Evolutionary conservation across 2,888 invertebrate species (phyloP), one percentile per base, ranked within the genome.

Genomic region (Pammene aurita): DNA sequence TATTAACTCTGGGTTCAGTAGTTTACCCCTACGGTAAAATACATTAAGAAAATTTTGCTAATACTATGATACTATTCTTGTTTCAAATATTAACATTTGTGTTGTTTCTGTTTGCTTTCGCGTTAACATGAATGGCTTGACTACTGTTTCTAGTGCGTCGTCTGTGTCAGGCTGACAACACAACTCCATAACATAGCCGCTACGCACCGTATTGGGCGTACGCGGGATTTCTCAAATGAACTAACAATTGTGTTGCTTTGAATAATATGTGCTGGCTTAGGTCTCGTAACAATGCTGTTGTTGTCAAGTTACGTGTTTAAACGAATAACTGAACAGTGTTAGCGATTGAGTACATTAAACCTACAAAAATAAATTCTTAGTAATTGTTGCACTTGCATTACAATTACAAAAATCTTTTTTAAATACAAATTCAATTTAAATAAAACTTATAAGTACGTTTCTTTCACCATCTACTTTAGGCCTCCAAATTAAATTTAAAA

Each of bases 151-250:
- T 38, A 58, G 7, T 7, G 5, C 14, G 38, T 64, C 26, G 7
- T 58, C 60, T 69, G 34, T 18, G 58, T 6, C 2, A 14, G n/a
- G 35, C 65, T 65, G 65, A 69, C 69, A 69, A 69, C 65, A 69
- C 65, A 69, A 60, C 69, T 69, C 38, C 55, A 65, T 69, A 64
- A 65, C 64, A 64, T 65, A 65, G 41, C 60, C 57, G 54, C 64
- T 52, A 69, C 69, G 69, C 65, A 69, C 79, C 77, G 63, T 77
- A 76, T 74, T 65, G 67, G 74, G 73, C 70, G 54, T 70, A 69
- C 67, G 71, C 70, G 55, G 73, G 74, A 73, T 75, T 75, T 73
- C 73, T 71, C 74, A 73, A 79, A 75, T 62, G 66, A 74, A 77
- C 72, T 46, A 65, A 64, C 70, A 70, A 70, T 66, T 60, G 69